Conservation (phyloP, 2,113 vertebrate species). For the Otus sunia region DNA sequence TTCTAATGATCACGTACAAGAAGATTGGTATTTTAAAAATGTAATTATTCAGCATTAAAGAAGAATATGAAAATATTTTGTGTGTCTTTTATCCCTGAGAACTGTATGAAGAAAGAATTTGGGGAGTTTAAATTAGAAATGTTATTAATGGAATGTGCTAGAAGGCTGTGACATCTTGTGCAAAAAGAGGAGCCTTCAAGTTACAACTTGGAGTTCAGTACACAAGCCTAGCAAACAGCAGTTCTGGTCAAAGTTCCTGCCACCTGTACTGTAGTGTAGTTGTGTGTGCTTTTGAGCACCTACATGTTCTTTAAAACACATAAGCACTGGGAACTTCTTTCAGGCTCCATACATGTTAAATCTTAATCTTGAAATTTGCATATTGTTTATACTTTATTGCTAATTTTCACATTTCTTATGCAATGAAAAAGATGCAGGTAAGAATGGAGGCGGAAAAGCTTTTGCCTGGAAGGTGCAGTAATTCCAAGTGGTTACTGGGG, state of each 20-base stretch:
- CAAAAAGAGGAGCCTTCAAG: background rate
- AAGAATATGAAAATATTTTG: background rate
- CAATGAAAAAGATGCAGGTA: background rate
- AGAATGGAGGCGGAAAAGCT: background rate
- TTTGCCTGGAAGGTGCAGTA: background rate
- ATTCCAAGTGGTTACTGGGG: background rate
- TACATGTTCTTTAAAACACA: background rate
- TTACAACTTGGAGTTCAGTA: background rate
- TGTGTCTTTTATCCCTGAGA: background rate
- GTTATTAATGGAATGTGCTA: background rate
- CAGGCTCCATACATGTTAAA: background rate
- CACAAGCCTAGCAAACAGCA: background rate
- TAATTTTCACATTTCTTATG: background rate
- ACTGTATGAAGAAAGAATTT: background rate
- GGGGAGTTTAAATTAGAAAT: background rate
- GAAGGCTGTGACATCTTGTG: background rate
- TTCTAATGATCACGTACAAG: background rate
- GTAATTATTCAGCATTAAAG: background rate
- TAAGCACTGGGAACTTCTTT: background rate
- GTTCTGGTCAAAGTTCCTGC: background rate
- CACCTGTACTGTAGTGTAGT: background rate
- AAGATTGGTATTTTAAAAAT: background rate
- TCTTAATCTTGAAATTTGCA: background rate
- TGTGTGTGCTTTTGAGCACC: background rate
- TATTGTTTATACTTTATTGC: background rate